Base-by-base conservation (phyloP, 1,140 invertebrate species). In the Atta cephalotes region DNA sequence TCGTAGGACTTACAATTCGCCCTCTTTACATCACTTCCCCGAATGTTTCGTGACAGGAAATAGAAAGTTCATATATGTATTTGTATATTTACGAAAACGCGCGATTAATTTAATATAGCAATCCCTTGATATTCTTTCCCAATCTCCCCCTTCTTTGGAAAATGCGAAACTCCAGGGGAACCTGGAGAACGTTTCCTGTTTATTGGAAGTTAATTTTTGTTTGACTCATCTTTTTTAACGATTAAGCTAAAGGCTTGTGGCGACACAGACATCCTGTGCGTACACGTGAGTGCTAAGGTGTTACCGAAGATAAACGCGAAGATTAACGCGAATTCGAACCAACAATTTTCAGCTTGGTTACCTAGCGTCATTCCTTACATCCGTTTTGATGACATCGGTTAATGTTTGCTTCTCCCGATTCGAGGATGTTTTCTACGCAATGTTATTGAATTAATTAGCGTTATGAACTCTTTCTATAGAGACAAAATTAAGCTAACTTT, bases 271-370 rank as follows among this genome's bases (percentile, higher is more conserved):
- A 76, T 63, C 70, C 56, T 49, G 18, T 9, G 28, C 12, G 25
- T 21, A 10, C n/a, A 9, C 62, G 14, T 5, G 31, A 4, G 18
- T 14, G 14, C n/a, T 3, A 5, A 28, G 25, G 16, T 58, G 39
- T 28, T 35, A 16, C 0, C 31, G 31, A 56, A 35, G 63, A 80
- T 68, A 49, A 31, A 45, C 14, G 25, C 18, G 18, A 76, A 84
- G 63, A 80, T 53, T 31, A 31, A 45, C 14, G 35, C 18, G 18
- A 76, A 84, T 72, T 14, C 35, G 16, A 71, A 9, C 16, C 18
- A 9, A 49, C 12, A 76, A 84, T 84, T 84, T 84, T 63, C 70
- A 84, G 80, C 56, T 74, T 84, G 56, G n/a, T 76, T 74, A 84
- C 70, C 56, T 56, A 31, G 6, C 39, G 14, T 84, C 14, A 76